Percentiles rank a stretch among this genome's conserved stretches.
Evolutionary conservation across 2,888 invertebrate species (phyloP).

Genomic region (Limnephilus rhombicus): DNA sequence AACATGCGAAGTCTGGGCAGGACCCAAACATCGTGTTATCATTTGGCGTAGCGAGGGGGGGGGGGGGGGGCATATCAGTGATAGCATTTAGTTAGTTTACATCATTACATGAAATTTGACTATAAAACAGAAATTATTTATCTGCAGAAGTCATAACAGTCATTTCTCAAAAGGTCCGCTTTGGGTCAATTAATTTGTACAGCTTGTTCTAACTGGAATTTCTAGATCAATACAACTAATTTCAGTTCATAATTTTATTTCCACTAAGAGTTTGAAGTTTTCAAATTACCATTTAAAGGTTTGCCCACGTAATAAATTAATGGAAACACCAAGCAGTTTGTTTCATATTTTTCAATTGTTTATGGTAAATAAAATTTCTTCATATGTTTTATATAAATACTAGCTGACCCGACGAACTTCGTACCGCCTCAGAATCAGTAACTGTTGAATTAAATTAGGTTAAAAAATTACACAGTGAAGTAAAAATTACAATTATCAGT

Average conservation of each 20-base stretch:
- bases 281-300: background rate
- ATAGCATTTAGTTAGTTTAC: background rate
- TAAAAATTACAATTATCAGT: too few relatives aligned
- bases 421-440: too few relatives aligned
- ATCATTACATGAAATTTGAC: background rate
- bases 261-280: background rate
- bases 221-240: background rate
- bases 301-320: background rate
- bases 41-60: background rate
- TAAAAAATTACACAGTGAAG: too few relatives aligned
- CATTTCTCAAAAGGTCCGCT: background rate
- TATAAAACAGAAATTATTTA: background rate
- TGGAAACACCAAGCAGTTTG: background rate
- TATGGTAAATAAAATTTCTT: background rate
- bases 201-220: background rate
- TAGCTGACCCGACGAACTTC: too few relatives aligned
- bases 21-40: too few relatives aligned
- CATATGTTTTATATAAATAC: background rate
- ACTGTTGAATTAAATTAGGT: too few relatives aligned
- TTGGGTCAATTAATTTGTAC: background rate
- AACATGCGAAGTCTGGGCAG: too few relatives aligned
- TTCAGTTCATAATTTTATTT: background rate
- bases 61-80: background rate
- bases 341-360: background rate
- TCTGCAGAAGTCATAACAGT: background rate